Base-by-base conservation (phyloP, 2,113 vertebrate genomes). In the Amphiprion ocellaris region DNA sequence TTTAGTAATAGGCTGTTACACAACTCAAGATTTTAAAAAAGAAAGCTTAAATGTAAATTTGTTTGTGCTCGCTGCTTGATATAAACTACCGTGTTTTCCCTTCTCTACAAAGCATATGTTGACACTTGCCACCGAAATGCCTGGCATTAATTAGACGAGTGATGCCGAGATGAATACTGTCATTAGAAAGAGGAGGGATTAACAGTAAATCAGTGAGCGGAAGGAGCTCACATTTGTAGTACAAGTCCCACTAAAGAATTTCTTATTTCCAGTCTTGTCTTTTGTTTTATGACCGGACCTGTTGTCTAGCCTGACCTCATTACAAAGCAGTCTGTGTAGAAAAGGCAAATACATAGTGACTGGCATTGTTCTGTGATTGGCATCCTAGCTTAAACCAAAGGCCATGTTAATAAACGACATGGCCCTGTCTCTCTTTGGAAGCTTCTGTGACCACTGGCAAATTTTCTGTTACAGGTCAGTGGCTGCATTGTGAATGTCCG, bases 281-380 rank as follows among this genome's bases (percentile, higher is more conserved):
- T 84, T 85, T 83, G 69, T 80, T 78, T 68, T 69, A 50, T 19
- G 37, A 30, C 59, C 72, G 39, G 71, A 64, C 47, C 75, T 28
- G 62, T 58, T 10, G 52, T 77, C 74, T 47, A 6, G 62, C 50
- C 30, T 3, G 26, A 80, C 83, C 90, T 92, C 88, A 86, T 94
- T 93, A 94, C 81, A 63, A 89, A 74, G 70, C 76, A 82, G 82
- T 92, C 89, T 88, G 72, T 60, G 44, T 30, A 28, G 84, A 88
- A 83, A 89, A 82, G 79, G 65, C 84, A 94, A 92, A 94, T 88
- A 46, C 70, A 60, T 63, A 89, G 85, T 94, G 92, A 93, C 93
- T 91, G 89, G 82, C 79, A 93, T 94, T 95, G 92, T 94, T 92
- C 80, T 86, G 81, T 90, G 89, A 93, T 90, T 91, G 92, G 86